A percentile compares a stretch with the other conserved stretches of the same genome.
Conservation (phyloP, 2,797 vertebrate genomes). For the Petrocephalus schoutedeni region DNA sequence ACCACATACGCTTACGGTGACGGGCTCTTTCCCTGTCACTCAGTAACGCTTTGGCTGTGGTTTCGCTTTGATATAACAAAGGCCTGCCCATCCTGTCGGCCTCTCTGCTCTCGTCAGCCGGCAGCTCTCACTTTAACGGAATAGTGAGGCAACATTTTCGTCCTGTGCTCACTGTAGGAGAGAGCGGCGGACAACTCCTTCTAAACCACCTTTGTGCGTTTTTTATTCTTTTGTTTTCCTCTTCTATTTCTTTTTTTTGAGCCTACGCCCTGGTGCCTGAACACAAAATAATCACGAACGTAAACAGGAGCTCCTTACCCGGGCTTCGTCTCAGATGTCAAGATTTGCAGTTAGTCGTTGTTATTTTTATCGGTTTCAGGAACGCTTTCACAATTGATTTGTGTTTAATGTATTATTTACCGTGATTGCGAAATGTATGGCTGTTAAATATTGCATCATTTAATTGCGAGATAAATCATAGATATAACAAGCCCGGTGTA, state of each 20-base stretch:
- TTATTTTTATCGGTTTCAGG: not conserved
- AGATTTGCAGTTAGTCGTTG: not conserved
- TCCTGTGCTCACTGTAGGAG: conserved; percentile 27
- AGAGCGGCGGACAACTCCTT: conserved; percentile 18
- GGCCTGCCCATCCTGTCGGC: not conserved
- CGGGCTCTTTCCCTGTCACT: not conserved
- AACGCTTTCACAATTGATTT: not conserved
- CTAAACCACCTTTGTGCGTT: not conserved
- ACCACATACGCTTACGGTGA: not conserved
- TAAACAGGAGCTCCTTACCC: not conserved
- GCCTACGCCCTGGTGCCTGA: not conserved
- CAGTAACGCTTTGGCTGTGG: not conserved
- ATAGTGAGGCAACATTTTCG: not conserved
- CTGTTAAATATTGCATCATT: not conserved
- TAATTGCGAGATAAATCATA: not conserved
- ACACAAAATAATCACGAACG: not conserved
- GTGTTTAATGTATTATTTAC: not conserved
- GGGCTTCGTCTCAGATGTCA: not conserved
- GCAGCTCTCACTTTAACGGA: not conserved
- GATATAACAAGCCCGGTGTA: not conserved
- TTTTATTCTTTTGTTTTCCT: not conserved
- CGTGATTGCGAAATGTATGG: not conserved
- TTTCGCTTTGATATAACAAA: not conserved
- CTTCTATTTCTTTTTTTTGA: not conserved
- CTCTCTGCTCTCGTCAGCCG: not conserved